These are phyloP conservation scores for Toxonevra muliebris DNA, from an alignment of 2,888 invertebrate species.

Conservation along the genomic window DNA sequence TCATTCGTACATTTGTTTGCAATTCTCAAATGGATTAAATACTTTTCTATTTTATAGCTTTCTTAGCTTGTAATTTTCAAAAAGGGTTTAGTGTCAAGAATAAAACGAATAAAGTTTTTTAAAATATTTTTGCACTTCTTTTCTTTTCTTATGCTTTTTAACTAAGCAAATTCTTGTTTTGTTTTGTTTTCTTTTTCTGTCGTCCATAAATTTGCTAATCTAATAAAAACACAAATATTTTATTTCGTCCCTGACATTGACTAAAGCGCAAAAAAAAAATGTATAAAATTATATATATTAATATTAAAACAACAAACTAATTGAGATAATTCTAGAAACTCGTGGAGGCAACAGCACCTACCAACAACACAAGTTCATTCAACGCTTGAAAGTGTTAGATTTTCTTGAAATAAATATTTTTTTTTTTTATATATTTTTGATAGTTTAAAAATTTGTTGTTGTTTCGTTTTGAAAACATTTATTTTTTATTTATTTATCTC, in stretches of 20 bases:
- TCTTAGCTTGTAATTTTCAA: too few species aligned
- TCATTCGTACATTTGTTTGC: too few species aligned
- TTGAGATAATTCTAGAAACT: not conserved
- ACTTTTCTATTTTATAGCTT: too few species aligned
- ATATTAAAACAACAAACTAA: slow-evolving; percentile 4
- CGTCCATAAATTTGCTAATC: not conserved
- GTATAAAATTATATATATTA: not conserved
- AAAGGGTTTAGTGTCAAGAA: too few species aligned
- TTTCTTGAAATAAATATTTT: not conserved
- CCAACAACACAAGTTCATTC: not conserved
- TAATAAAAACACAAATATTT: slow-evolving; percentile 12
- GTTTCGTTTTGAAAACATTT: too few species aligned
- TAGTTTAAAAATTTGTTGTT: too few species aligned
- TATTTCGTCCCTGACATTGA: slow-evolving; percentile 39
- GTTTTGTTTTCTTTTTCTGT: not conserved
- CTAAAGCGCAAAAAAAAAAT: slow-evolving; percentile 2
- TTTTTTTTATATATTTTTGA: too few species aligned
- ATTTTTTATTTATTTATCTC: too few species aligned
- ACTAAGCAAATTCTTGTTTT: too few species aligned
- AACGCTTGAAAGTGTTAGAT: not conserved
- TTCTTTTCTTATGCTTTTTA: too few species aligned
- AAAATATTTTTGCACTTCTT: not conserved
- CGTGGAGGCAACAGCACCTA: not conserved
- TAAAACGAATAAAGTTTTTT: not conserved
- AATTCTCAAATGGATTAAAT: too few species aligned